Conservation (phyloP, 1,140 invertebrate genomes). For the Frieseomelitta varia region DNA sequence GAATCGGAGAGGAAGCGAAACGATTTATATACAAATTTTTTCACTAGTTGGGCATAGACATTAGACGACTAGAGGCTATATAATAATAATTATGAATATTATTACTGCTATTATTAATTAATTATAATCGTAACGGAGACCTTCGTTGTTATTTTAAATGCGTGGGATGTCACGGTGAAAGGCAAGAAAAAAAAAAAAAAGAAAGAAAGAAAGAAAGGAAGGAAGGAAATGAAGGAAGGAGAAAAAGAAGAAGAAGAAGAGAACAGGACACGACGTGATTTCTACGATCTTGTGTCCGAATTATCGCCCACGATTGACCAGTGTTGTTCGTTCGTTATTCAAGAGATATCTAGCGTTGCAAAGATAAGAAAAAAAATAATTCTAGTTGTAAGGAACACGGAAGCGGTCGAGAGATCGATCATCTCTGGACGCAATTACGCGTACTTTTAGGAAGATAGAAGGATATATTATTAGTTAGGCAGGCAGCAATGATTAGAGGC, state of each 20-base stretch:
- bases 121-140: slow-evolving; percentile 67
- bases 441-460: slow-evolving; percentile 61
- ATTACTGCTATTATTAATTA: slow-evolving; percentile 72
- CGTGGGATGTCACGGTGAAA: slow-evolving; percentile 18
- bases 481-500: slow-evolving; percentile 62
- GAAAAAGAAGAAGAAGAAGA: neutral
- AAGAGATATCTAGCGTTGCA: slow-evolving; percentile 68
- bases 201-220: neutral
- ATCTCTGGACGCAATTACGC: slow-evolving; percentile 33
- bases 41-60: slow-evolving; percentile 78
- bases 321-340: slow-evolving; percentile 74
- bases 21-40: slow-evolving; percentile 72
- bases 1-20: slow-evolving; percentile 55
- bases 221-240: neutral
- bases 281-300: neutral
- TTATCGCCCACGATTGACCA: slow-evolving; percentile 64
- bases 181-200: neutral
- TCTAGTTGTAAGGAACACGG: slow-evolving; percentile 50
- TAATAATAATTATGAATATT: slow-evolving; percentile 75
- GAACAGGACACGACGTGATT: neutral
- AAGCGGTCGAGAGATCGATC: slow-evolving; percentile 7
- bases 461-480: slow-evolving; percentile 57
- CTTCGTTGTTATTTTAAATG: slow-evolving; percentile 72
- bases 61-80: slow-evolving; percentile 82
- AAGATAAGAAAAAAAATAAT: slow-evolving; percentile 58